Evolutionary conservation across 1,140 invertebrate genomes (phyloP).

Genomic region (Drosophila guanche): DNA sequence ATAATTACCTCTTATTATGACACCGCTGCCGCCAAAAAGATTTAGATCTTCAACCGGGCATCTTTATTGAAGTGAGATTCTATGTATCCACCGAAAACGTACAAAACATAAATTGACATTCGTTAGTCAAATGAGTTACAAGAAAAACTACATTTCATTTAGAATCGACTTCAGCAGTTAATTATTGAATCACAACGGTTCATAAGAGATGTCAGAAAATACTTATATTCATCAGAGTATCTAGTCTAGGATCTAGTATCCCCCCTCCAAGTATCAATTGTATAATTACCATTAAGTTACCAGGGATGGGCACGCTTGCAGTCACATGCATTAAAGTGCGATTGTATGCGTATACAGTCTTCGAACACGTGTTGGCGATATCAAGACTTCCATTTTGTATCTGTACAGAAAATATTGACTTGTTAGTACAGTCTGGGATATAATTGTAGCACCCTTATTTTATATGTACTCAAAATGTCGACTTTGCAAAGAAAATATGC

Average conservation of each 20-base stretch:
- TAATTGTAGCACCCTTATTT: not conserved
- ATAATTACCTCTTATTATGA: too few species aligned
- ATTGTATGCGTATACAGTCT: not conserved
- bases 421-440: slow-evolving; percentile 3
- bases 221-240: slow-evolving; percentile 66
- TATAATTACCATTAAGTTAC: slow-evolving; percentile 24
- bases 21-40: too few species aligned
- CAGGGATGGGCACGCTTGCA: too few species aligned
- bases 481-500: slow-evolving; percentile 76
- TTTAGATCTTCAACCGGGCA: too few species aligned
- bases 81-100: too few species aligned
- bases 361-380: slow-evolving; percentile 4
- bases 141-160: not conserved
- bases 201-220: slow-evolving; percentile 82
- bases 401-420: slow-evolving; percentile 18
- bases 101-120: not conserved
- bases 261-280: not conserved
- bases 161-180: slow-evolving; percentile 40
- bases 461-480: slow-evolving; percentile 34
- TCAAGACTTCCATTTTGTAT: not conserved
- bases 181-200: slow-evolving; percentile 77
- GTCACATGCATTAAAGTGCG: too few species aligned
- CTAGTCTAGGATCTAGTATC: too few species aligned
- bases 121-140: not conserved
- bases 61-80: too few species aligned